These are phyloP conservation scores for Drosophila paucipuncta DNA, from an alignment of 2,888 invertebrate genomes.

Conservation along the genomic window DNA sequence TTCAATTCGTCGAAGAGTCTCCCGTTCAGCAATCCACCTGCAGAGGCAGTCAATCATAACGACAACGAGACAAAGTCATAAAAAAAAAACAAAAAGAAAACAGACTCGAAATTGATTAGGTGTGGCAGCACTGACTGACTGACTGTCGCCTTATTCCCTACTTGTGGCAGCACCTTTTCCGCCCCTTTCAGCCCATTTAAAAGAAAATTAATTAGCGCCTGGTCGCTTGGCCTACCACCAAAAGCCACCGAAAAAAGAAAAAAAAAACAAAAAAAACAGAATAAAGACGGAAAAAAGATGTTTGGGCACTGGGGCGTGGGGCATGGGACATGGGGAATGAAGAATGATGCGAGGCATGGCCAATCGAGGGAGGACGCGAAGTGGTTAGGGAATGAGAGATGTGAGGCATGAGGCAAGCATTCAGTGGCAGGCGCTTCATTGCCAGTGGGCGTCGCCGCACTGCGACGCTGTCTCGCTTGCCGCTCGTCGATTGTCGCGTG, in stretches of 20 bases:
- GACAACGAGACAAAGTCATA: conserved; percentile 62
- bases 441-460: conserved; percentile 44
- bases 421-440: conserved; percentile 17
- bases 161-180: conserved; percentile 35
- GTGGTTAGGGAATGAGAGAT: conserved; percentile 9
- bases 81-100: conserved; percentile 21
- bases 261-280: conserved; percentile 12
- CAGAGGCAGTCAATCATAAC: conserved; percentile 62
- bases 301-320: conserved; percentile 22
- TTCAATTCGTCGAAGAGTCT: neutral
- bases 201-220: conserved; percentile 82
- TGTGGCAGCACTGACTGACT: conserved; percentile 52
- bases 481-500: conserved; percentile 37
- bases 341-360: conserved; percentile 23
- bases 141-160: conserved; percentile 49
- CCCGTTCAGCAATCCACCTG: conserved; percentile 44
- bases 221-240: conserved; percentile 64
- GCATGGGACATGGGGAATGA: conserved; percentile 6
- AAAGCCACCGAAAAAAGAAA: conserved; percentile 42
- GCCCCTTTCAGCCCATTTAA: conserved; percentile 58
- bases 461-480: neutral
- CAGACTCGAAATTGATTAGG: conserved; percentile 71
- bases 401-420: neutral
- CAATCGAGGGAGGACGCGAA: neutral
- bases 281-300: conserved; percentile 53